A percentile compares a stretch with the other conserved stretches of the same genome.
Conservation (phyloP, 2,797 vertebrate genomes). For the Phylloscopus collybita region DNA sequence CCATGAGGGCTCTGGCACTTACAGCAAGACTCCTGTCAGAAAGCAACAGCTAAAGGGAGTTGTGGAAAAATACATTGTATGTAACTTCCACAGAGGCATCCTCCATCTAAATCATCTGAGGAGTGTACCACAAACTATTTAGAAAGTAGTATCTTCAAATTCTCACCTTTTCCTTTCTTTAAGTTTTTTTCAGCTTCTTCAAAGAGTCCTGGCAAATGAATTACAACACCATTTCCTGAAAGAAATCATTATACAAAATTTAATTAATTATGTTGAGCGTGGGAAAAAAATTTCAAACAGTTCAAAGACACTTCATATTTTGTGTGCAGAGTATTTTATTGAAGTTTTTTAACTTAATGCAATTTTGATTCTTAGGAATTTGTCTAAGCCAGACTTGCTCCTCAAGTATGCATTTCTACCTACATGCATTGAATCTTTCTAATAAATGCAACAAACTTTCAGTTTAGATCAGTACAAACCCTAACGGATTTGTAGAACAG, state of each 20-base stretch:
- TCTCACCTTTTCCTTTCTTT: slow-evolving; percentile 92
- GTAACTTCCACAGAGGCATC: background rate
- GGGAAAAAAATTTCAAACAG: background rate
- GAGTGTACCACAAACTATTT: background rate
- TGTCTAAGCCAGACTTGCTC: background rate
- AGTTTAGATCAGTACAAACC: background rate
- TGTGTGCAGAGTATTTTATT: background rate
- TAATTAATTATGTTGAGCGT: background rate
- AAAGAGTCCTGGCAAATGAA: slow-evolving; percentile 96
- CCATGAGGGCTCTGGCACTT: background rate
- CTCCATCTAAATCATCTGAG: background rate
- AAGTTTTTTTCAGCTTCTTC: slow-evolving; percentile 96
- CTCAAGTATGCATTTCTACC: background rate
- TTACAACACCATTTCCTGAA: slow-evolving; percentile 96
- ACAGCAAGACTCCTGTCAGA: background rate
- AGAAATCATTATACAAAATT: slow-evolving; percentile 10
- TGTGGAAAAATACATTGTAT: background rate
- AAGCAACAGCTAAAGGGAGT: background rate
- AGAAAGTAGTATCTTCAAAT: background rate
- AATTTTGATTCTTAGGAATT: background rate
- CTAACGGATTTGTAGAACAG: background rate
- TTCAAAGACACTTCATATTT: background rate
- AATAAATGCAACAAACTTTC: background rate
- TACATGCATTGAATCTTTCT: background rate
- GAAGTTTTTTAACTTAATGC: background rate